Evolutionary conservation across 1,140 invertebrate genomes (phyloP), one percentile per base, ranked within the genome.

Genomic region (Papilio helenus): DNA sequence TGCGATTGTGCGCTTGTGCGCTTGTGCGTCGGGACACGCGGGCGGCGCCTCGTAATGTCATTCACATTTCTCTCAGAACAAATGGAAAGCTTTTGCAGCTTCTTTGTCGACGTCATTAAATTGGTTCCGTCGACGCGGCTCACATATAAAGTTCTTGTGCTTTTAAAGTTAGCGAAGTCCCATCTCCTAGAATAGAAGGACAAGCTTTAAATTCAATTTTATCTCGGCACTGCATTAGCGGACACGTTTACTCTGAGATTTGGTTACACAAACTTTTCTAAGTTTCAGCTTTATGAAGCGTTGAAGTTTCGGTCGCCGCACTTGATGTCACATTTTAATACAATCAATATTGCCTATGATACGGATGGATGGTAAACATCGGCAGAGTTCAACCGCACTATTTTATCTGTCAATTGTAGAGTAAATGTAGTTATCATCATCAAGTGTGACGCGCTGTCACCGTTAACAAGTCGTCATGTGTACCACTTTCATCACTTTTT

Each of bases 131-230:
- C 1, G 61, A 26, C 12, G 8, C 61, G 23, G 26, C 26, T 29
- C 23, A 3, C 23, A 7, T 7, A 23, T 29, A 65, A 29, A 61
- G 58, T 61, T 23, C 20, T 58, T 61, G 12, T 29, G 58, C 58
- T 29, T 65, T 16, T 16, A 18, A 65, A 65, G 23, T 65, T 23
- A 29, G 26, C 61, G 61, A 65, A 65, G 61, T 65, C 10, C 61
- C 26, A 29, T 65, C 61, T 65, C 26, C 7, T 26, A 29, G 26
- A 5, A 65, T 29, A 65, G 61, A 34, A 26, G 26, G 34, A 65
- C 26, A 65, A 29, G 61, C 26, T 65, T 61, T 29, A 65, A 65
- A 65, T 34, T 65, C 26, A 65, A 65, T 65, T 29, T 65, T 65
- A 29, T 16, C 23, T 29, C 23, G 10, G 26, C 23, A 29, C 61